Base-by-base conservation (phyloP, 2,888 invertebrate genomes). In the Scaptomyza tumidula region DNA sequence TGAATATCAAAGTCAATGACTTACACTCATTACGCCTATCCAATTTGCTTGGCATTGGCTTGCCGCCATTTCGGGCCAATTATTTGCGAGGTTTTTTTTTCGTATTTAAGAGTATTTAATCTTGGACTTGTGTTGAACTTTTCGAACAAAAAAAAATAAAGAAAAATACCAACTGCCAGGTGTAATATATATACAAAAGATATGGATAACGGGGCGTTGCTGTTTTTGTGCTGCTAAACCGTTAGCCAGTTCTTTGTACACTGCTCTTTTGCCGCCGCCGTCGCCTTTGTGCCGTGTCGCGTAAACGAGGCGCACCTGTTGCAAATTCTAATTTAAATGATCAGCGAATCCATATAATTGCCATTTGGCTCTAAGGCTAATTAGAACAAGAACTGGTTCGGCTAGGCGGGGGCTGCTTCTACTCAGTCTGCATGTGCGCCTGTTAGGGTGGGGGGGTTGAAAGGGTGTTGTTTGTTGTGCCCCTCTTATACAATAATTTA, bases 1-100 rank as follows among this genome's bases (percentile, higher is more conserved):
- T 86, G 84, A 89, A 89, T 71, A 89, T 85, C 89, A 85, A 85
- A 89, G 89, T 85, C 85, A 85, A 85, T 85, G 85, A 85, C 89
- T 85, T 89, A 83, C 89, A 86, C 89, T 82, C 79, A 85, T 68
- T 63, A 62, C 69, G 66, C 69, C 76, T 64, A 66, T 84, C 80
- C 88, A 89, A 88, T 66, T 77, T 61, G 64, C 41, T 64, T 77
- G 78, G 87, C 74, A 79, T 75, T 79, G 85, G 41, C 10, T 75
- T 71, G 81, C 73, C 77, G 71, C 86, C 83, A 89, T 71, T 78
- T 81, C 78, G 73, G 71, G 86, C 88, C 89, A 89, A 89, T 82
- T 89, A 88, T 50, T 62, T 61, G 79, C 71, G 57, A 64, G 55
- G 16, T 53, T 45, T 43, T 19, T 43, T n/a, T 43, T 31, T 27